phyloP scores from a whole-genome alignment of 2,797 vertebrate species.

The Gymnoscopelus microlampas region DNA sequence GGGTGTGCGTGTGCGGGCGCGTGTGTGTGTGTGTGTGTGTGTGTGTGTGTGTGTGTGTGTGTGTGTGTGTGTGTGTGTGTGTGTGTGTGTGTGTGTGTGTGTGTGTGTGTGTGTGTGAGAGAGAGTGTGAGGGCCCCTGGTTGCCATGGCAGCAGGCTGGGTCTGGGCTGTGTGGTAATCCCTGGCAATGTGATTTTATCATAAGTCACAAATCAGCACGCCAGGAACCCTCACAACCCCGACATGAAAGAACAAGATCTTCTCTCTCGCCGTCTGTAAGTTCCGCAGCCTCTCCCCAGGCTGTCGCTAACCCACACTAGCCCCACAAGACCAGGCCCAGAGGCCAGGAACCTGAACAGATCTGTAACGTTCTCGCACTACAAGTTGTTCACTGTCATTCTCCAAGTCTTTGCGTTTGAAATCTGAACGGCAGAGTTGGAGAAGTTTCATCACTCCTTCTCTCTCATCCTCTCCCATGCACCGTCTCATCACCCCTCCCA shows the following conservation, averaged over 20 bases:
- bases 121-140: constrained; percentile 50
- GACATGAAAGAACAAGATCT: constrained; percentile 83
- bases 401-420: too few relatives aligned
- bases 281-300: too few relatives aligned
- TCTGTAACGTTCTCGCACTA: too few relatives aligned
- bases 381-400: too few relatives aligned
- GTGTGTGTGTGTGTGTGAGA: constrained; percentile 42
- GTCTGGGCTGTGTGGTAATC: constrained; percentile 98
- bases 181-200: constrained; percentile 99
- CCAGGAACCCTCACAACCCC: constrained; percentile 99
- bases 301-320: too few relatives aligned
- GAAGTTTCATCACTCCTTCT: background rate
- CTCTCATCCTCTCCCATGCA: background rate
- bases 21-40: constrained; percentile 35
- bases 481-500: background rate
- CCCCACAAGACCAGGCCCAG: too few relatives aligned
- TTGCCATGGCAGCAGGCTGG: constrained; percentile 86
- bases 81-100: constrained; percentile 9
- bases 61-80: constrained; percentile 35
- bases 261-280: constrained; percentile 19
- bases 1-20: constrained; percentile 24
- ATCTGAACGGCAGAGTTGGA: too few relatives aligned
- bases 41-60: background rate
- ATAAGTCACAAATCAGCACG: constrained; percentile 99
- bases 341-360: too few relatives aligned